These are phyloP conservation scores for Hydroisotoma schaefferi DNA, from an alignment of 2,888 invertebrate genomes.

Conservation along the genomic window DNA sequence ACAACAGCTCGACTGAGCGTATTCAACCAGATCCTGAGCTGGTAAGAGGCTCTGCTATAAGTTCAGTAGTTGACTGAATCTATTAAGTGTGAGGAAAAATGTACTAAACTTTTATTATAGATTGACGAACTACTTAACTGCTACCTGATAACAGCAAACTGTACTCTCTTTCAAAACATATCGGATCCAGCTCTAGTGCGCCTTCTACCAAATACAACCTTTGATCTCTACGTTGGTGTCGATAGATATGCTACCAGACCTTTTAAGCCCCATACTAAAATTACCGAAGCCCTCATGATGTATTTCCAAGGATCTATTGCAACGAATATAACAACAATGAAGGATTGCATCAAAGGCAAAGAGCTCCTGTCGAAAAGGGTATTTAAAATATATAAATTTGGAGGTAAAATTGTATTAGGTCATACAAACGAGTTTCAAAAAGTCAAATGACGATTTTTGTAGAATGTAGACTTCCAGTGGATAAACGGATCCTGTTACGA, in stretches of 20 bases:
- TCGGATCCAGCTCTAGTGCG: background rate
- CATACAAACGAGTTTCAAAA: too few species aligned
- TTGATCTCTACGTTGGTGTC: constrained; percentile 64
- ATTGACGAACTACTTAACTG: constrained; percentile 74
- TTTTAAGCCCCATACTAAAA: constrained; percentile 56
- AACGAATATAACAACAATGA: constrained; percentile 45
- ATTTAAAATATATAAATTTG: too few species aligned
- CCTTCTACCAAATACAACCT: constrained; percentile 51
- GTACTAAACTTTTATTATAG: background rate
- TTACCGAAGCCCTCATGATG: constrained; percentile 62
- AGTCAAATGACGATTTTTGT: constrained; percentile 6
- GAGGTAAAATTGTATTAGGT: too few species aligned
- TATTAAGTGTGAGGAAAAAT: too few species aligned
- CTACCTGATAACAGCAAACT: constrained; percentile 68
- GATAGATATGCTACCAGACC: constrained; percentile 47
- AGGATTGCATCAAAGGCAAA: too few species aligned
- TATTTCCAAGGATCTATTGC: constrained; percentile 55
- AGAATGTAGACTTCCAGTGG: constrained; percentile 21
- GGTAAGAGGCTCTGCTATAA: background rate
- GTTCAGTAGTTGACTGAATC: background rate
- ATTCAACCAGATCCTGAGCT: constrained; percentile 10
- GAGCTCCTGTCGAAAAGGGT: too few species aligned
- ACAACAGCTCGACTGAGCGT: background rate
- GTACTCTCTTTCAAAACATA: constrained; percentile 59
- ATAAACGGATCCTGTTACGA: constrained; percentile 66